Evolutionary conservation across 2,113 vertebrate genomes (phyloP).

Genomic region (Leptobrachium ailaonicum): DNA sequence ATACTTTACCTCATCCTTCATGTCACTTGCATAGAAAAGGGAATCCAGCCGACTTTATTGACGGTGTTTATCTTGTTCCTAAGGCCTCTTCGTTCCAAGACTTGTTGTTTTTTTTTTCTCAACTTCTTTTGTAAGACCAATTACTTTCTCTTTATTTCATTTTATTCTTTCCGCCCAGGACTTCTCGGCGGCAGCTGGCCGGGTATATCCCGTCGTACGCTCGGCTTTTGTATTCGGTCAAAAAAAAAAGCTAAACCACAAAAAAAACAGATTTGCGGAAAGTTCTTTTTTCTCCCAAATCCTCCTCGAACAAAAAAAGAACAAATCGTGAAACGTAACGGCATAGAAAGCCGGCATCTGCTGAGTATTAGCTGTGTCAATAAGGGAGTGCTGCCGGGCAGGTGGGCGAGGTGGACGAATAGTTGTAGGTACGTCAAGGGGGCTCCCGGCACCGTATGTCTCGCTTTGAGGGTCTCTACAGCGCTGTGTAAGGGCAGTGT

Average conservation of each 20-base stretch:
- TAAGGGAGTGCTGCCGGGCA: conserved; percentile 52
- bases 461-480: neutral
- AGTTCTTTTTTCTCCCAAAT: conserved; percentile 53
- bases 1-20: neutral
- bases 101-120: neutral
- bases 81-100: conserved; percentile 2
- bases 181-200: conserved; percentile 66
- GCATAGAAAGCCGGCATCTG: conserved; percentile 62
- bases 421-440: neutral
- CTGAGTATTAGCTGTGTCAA: conserved; percentile 71
- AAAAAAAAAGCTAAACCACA: neutral
- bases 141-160: conserved; percentile 59
- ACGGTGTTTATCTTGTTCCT: conserved; percentile 24
- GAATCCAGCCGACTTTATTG: no score
- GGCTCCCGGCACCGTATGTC: neutral
- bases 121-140: conserved; percentile 33
- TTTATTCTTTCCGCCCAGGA: conserved; percentile 9
- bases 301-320: no score
- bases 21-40: neutral
- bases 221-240: conserved; percentile 55
- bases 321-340: neutral
- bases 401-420: conserved; percentile 40
- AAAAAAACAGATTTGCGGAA: conserved; percentile 52
- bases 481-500: conserved; percentile 2
- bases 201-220: neutral